phyloP scores from a whole-genome alignment of 2,113 vertebrate species.

The Clarias batrachus region DNA sequence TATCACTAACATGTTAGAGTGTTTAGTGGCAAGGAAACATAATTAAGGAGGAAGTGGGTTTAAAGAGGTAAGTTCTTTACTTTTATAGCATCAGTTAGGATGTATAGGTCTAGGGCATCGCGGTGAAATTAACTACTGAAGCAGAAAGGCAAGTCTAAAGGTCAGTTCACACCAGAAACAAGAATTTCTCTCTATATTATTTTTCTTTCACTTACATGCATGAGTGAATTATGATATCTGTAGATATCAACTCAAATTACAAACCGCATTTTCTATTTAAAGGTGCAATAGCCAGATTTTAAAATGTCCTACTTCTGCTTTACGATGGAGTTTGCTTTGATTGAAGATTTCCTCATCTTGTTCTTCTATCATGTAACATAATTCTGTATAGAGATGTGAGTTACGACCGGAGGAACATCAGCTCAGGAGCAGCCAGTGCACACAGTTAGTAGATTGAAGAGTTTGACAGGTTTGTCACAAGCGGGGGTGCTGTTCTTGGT shows the following conservation, averaged over 20 bases:
- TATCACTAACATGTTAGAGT: too few relatives aligned
- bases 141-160: neutral
- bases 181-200: neutral
- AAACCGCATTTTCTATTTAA: neutral
- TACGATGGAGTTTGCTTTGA: neutral
- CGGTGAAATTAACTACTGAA: neutral
- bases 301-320: neutral
- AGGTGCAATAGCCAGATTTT: neutral
- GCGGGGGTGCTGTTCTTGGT: neutral
- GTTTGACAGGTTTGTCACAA: neutral
- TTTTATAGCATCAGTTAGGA: neutral
- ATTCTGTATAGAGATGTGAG: neutral
- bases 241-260: neutral
- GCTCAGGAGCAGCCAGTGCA: neutral
- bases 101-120: neutral
- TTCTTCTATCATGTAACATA: neutral
- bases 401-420: neutral
- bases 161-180: neutral
- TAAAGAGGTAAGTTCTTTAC: neutral
- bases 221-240: neutral
- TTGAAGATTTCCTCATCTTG: neutral
- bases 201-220: neutral
- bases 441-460: neutral
- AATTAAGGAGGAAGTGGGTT: neutral
- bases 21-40: too few relatives aligned